A percentile compares a stretch with the other conserved stretches of the same genome.
phyloP scores from a whole-genome alignment of 2,113 vertebrate species.

The Hassar affinis region DNA sequence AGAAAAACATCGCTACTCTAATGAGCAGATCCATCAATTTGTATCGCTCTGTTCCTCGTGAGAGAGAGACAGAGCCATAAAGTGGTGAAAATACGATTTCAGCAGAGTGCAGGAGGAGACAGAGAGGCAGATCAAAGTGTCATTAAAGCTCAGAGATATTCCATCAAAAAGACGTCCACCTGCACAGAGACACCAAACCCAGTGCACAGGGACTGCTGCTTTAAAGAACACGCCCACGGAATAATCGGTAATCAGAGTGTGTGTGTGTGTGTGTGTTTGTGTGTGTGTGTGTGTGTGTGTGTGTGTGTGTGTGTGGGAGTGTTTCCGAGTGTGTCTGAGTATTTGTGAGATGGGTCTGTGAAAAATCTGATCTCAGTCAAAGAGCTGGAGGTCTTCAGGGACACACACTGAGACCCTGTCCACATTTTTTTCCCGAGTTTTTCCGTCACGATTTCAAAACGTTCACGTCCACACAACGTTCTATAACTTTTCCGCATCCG shows the following conservation, averaged over 20 bases:
- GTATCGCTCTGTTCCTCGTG: not conserved
- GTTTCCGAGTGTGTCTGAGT: not conserved
- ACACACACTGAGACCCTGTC: too few relatives aligned
- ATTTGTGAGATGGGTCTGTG: not conserved
- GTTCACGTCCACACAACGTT: too few relatives aligned
- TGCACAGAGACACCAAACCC: not conserved
- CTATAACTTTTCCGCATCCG: too few relatives aligned
- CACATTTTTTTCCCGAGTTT: too few relatives aligned
- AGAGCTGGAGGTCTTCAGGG: too few relatives aligned
- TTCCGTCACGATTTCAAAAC: too few relatives aligned
- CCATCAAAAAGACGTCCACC: constrained; percentile 10
- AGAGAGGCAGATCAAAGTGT: constrained; percentile 7
- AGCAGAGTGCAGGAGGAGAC: not conserved
- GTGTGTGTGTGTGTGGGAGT: not conserved
- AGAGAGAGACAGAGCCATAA: constrained; percentile 8
- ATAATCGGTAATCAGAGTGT: not conserved
- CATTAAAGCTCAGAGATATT: constrained; percentile 3
- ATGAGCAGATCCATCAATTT: constrained; percentile 15
- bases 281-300: not conserved
- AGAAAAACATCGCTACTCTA: not conserved
- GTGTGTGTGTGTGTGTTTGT: accelerated
- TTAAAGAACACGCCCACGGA: not conserved
- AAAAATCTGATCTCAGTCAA: too few relatives aligned
- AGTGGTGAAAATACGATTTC: not conserved
- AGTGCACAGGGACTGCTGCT: not conserved